Evolutionary conservation across 2,797 vertebrate genomes (phyloP).

Genomic region (Phataginus tetradactyla): DNA sequence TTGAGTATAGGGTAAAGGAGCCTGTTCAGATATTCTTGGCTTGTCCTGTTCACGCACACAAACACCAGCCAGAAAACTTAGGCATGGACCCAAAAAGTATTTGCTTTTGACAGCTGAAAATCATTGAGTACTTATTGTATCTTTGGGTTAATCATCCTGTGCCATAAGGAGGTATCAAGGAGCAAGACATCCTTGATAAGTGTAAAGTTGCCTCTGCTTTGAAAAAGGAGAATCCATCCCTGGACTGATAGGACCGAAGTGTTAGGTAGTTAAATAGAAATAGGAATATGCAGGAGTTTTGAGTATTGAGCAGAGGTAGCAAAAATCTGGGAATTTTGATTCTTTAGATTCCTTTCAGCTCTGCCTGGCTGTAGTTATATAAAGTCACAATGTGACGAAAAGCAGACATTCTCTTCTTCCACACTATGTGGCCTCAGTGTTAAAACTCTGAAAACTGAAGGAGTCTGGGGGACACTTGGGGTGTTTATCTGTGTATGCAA

Average conservation of each 20-base stretch:
- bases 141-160: background rate
- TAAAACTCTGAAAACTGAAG: background rate
- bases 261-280: slow-evolving; percentile 24
- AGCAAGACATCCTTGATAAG: background rate
- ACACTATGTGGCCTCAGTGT: background rate
- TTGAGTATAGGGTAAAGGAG: background rate
- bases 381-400: background rate
- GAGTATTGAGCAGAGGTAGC: background rate
- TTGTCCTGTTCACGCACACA: background rate
- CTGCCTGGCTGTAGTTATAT: background rate
- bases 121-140: background rate
- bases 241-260: background rate
- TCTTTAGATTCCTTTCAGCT: background rate
- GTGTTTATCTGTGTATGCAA: background rate
- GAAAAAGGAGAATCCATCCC: background rate
- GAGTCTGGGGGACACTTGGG: background rate
- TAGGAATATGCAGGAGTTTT: background rate
- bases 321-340: background rate
- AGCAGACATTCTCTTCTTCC: background rate
- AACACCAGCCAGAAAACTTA: background rate
- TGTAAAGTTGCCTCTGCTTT: background rate
- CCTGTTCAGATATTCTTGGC: background rate
- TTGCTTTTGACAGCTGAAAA: background rate
- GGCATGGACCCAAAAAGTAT: background rate
- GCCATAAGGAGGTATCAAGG: background rate